These are phyloP conservation scores for Tupaia chinensis DNA, from an alignment of 2,113 vertebrate genomes.

Conservation along the genomic window DNA sequence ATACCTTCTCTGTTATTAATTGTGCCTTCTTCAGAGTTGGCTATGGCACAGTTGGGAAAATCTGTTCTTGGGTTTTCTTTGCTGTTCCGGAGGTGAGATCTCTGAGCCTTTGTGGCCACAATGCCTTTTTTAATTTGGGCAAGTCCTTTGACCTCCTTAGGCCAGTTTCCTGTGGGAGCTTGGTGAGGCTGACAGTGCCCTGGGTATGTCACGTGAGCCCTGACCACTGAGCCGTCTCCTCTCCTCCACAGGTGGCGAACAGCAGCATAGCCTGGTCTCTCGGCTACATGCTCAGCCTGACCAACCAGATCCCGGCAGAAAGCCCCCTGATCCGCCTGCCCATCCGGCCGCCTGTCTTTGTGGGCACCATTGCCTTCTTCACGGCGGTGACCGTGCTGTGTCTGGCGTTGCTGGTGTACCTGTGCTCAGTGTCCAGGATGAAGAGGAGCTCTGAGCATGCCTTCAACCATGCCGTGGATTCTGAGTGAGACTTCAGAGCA, in stretches of 20 bases:
- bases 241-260: slow-evolving; percentile 89
- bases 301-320: slow-evolving; percentile 97
- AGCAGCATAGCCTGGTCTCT: slow-evolving; percentile 96
- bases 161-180: not conserved
- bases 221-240: slow-evolving; percentile 35
- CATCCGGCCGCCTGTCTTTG: slow-evolving; percentile 89
- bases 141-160: not conserved
- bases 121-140: not conserved
- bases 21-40: not conserved
- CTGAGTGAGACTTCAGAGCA: slow-evolving; percentile 75
- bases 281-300: slow-evolving; percentile 96
- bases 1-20: not conserved
- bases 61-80: not conserved
- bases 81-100: not conserved
- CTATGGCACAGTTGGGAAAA: not conserved
- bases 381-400: slow-evolving; percentile 88
- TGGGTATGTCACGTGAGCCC: not conserved
- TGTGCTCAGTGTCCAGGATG: slow-evolving; percentile 57
- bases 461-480: slow-evolving; percentile 75
- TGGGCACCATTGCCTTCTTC: slow-evolving; percentile 92
- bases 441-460: not conserved
- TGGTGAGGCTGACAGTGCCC: not conserved
- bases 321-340: slow-evolving; percentile 88
- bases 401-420: slow-evolving; percentile 87
- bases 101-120: not conserved